A percentile compares a stretch with the other conserved stretches of the same genome.
Evolutionary conservation across 2,113 vertebrate species (phyloP).

Genomic region (Heterotilapia buettikoferi): DNA sequence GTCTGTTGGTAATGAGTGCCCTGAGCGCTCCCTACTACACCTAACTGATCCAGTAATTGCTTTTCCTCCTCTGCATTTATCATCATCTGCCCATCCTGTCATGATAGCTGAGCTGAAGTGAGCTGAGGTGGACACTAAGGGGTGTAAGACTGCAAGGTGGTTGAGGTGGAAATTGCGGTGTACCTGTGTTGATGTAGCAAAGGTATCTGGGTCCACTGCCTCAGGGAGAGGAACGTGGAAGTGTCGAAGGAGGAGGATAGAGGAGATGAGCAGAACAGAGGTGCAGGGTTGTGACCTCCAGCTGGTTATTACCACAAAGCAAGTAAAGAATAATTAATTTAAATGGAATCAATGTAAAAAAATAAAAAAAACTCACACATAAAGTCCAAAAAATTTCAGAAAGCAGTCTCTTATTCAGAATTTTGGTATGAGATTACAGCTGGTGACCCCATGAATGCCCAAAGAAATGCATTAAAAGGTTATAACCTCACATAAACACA

Average conservation of each 20-base stretch:
- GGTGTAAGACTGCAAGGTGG: conserved; percentile 3
- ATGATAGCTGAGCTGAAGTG: conserved; percentile 55
- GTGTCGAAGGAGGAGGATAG: not conserved
- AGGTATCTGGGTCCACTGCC: not conserved
- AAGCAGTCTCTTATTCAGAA: not conserved
- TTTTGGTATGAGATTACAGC: not conserved
- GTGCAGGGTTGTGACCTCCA: conserved; percentile 1
- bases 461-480: not conserved
- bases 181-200: conserved; percentile 4
- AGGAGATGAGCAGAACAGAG: not conserved
- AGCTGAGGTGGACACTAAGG: conserved; percentile 28
- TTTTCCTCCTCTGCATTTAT: conserved; percentile 76
- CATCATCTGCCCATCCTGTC: conserved; percentile 71
- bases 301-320: not conserved
- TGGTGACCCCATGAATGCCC: not conserved
- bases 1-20: conserved; percentile 66
- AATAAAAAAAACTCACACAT: not conserved
- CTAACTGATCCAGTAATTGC: conserved; percentile 74
- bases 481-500: not conserved
- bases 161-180: not conserved
- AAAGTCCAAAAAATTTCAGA: not conserved
- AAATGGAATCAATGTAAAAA: not conserved
- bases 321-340: not conserved
- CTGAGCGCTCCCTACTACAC: conserved; percentile 62
- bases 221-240: not conserved